A percentile compares a stretch with the other conserved stretches of the same genome.
Evolutionary conservation across 2,113 vertebrate genomes (phyloP).

Genomic region (Triplophysa tibetana): DNA sequence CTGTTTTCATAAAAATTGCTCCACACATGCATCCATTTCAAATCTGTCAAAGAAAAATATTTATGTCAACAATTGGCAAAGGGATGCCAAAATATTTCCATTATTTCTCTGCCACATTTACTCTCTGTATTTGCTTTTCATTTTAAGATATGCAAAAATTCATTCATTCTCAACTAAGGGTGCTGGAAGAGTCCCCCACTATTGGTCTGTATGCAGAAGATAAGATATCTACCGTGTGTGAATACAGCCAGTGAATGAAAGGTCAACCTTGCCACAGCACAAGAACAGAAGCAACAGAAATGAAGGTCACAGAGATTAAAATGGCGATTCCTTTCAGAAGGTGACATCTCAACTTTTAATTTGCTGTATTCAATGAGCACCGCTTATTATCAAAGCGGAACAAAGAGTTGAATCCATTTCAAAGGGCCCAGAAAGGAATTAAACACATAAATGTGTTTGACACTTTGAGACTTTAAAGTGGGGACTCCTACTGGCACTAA

Average conservation of each 20-base stretch:
- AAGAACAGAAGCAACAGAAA: constrained; percentile 39
- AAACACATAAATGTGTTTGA: constrained; percentile 1
- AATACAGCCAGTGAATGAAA: constrained; percentile 63
- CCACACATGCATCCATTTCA: neutral
- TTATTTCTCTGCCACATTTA: constrained; percentile 11
- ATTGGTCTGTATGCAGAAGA: constrained; percentile 53
- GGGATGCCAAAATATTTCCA: constrained; percentile 23
- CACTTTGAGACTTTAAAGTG: neutral
- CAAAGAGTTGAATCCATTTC: constrained; percentile 19
- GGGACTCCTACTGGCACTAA: neutral
- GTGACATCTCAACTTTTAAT: constrained; percentile 60
- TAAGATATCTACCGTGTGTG: constrained; percentile 58
- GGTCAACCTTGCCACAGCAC: constrained; percentile 59
- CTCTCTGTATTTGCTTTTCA: constrained; percentile 16
- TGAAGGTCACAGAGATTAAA: constrained; percentile 68
- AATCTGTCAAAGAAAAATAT: constrained; percentile 32
- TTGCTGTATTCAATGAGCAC: constrained; percentile 25
- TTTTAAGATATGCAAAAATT: constrained; percentile 24
- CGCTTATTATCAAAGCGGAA: constrained; percentile 22
- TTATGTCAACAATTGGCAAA: constrained; percentile 8
- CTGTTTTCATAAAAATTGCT: constrained; percentile 34
- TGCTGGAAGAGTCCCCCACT: constrained; percentile 12
- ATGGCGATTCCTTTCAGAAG: constrained; percentile 59
- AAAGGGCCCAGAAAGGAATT: constrained; percentile 6
- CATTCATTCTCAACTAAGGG: neutral